These are phyloP conservation scores for Podarcis raffonei DNA, from an alignment of 2,113 vertebrate species.

Conservation along the genomic window DNA sequence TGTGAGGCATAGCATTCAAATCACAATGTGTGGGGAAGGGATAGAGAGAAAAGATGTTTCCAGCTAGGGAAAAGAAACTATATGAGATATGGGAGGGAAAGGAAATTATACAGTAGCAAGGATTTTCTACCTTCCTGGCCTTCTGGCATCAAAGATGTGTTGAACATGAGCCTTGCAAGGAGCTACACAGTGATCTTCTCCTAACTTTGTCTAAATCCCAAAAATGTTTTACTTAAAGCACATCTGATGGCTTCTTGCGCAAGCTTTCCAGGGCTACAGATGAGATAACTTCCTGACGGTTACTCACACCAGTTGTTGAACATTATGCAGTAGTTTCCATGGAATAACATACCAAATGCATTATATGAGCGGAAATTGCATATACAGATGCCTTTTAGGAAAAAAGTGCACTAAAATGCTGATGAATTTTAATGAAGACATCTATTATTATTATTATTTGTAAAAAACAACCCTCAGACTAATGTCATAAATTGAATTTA, in stretches of 20 bases:
- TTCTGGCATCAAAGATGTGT: neutral
- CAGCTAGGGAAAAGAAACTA: neutral
- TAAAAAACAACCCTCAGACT: too few relatives aligned
- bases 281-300: neutral
- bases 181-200: neutral
- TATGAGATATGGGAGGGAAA: neutral
- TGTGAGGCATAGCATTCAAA: neutral
- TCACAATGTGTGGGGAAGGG: too few relatives aligned
- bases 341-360: too few relatives aligned
- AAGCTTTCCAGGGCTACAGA: neutral
- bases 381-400: too few relatives aligned
- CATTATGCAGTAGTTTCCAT: neutral
- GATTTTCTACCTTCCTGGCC: neutral
- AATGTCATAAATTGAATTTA: too few relatives aligned
- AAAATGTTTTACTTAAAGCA: neutral
- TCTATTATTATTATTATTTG: too few relatives aligned
- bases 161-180: neutral
- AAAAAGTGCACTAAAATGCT: too few relatives aligned
- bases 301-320: neutral
- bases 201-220: neutral
- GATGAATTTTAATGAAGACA: too few relatives aligned
- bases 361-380: too few relatives aligned
- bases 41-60: neutral
- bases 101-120: neutral
- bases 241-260: neutral